Percentiles rank a stretch among this genome's conserved stretches.
These are phyloP conservation scores for Eupsilia transversa DNA, from an alignment of 2,888 invertebrate species.

Conservation along the genomic window DNA sequence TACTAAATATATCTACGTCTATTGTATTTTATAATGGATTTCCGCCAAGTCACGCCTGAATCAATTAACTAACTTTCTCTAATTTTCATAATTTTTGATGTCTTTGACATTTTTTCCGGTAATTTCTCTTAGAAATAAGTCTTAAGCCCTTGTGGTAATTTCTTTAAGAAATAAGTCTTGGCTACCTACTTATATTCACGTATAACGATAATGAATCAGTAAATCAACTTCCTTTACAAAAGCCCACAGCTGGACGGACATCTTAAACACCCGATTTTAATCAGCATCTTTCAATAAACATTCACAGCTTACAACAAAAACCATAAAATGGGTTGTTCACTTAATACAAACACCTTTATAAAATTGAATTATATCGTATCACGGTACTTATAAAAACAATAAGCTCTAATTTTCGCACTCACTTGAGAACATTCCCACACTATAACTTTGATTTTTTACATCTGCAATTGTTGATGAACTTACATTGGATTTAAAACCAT, in stretches of 20 bases:
- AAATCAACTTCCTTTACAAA: neutral
- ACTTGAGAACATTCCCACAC: conserved; percentile 60
- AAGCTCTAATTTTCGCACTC: conserved; percentile 60
- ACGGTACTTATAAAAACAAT: conserved; percentile 48
- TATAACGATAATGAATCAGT: no score
- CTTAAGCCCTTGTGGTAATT: no score
- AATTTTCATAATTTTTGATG: no score
- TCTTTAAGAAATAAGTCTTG: no score
- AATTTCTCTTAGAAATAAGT: no score
- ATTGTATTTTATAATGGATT: no score
- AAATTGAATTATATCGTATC: conserved; percentile 54
- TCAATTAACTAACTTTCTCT: no score
- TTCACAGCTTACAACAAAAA: conserved; percentile 48
- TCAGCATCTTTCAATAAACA: conserved; percentile 19
- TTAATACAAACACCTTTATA: conserved; percentile 61
- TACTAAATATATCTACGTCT: no score
- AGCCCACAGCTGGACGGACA: neutral
- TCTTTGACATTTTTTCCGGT: no score
- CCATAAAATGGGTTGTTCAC: conserved; percentile 23
- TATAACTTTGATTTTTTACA: conserved; percentile 25
- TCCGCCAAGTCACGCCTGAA: no score
- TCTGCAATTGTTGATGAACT: neutral
- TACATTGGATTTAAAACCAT: conserved; percentile 31
- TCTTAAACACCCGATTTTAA: conserved; percentile 38
- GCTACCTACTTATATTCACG: no score